Percentiles rank a stretch among this genome's conserved stretches.
Evolutionary conservation across 1,140 invertebrate species (phyloP).

Genomic region (Harlomillsia oculata): DNA sequence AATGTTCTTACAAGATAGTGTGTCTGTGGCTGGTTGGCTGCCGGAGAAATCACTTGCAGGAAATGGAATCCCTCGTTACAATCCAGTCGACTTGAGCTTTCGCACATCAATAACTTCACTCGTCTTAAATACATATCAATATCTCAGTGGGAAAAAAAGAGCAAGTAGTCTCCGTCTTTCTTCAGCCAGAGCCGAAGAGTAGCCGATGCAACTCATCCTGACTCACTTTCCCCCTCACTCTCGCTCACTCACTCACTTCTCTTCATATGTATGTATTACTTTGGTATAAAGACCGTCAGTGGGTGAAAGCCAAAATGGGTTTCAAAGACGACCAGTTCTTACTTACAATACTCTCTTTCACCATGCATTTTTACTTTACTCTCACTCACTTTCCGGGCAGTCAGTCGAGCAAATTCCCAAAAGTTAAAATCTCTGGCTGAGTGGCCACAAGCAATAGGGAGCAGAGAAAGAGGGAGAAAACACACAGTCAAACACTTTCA

Average conservation of each 20-base stretch:
- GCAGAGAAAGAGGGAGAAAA: no score
- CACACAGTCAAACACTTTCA: no score
- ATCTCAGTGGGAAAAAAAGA: constrained; percentile 11
- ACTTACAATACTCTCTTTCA: no score
- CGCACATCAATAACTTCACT: constrained; percentile 33
- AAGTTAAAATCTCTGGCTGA: no score
- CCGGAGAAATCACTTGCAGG: constrained; percentile 28
- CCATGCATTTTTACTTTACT: no score
- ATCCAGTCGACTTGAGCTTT: constrained; percentile 24
- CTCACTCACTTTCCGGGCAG: no score
- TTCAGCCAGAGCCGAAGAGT: neutral
- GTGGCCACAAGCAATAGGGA: no score
- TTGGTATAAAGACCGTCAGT: no score
- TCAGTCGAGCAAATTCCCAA: no score
- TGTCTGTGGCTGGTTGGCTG: no score
- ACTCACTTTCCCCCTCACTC: neutral
- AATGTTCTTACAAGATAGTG: constrained; percentile 32
- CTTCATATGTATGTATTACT: constrained; percentile 5
- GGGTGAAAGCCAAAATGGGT: no score
- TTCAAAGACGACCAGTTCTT: no score
- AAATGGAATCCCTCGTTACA: constrained; percentile 36
- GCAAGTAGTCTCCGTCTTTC: constrained; percentile 7
- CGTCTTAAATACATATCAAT: constrained; percentile 33
- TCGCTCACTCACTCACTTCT: constrained; percentile 5
- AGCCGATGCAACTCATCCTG: neutral